Percentiles rank a stretch among this genome's conserved stretches.
Evolutionary conservation across 2,113 vertebrate genomes (phyloP).

Genomic region (Recurvirostra avosetta): DNA sequence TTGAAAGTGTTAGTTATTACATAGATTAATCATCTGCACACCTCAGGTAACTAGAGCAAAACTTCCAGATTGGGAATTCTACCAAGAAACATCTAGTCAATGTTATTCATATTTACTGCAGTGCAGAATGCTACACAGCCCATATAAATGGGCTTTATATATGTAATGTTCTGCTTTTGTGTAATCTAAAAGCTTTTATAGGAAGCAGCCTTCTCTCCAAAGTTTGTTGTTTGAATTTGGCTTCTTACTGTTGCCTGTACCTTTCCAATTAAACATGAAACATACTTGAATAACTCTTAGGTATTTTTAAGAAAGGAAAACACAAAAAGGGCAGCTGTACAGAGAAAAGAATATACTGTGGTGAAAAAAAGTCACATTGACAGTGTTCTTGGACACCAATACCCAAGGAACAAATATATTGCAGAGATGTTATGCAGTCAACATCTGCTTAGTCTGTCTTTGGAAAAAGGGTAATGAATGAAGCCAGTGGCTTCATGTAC

Average conservation of each 20-base stretch:
- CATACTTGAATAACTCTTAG: background rate
- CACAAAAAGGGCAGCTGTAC: background rate
- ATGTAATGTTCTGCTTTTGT: background rate
- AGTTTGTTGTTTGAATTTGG: background rate
- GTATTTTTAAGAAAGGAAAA: background rate
- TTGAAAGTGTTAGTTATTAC: background rate
- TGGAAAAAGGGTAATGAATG: background rate
- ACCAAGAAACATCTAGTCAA: background rate
- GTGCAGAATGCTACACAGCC: background rate
- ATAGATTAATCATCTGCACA: background rate
- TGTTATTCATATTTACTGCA: background rate
- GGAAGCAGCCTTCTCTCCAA: background rate
- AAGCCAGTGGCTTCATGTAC: background rate
- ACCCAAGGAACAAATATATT: background rate
- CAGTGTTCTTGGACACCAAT: background rate
- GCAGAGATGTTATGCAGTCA: background rate
- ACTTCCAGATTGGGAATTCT: background rate
- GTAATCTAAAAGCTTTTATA: background rate
- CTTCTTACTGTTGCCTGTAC: background rate
- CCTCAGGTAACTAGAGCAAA: background rate
- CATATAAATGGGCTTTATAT: background rate
- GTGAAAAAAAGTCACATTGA: background rate
- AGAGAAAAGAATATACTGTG: background rate
- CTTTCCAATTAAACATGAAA: background rate
- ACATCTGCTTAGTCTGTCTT: background rate